Evolutionary conservation across 2,113 vertebrate genomes (phyloP), one percentile per base, ranked within the genome.

Genomic region (Sigmodon hispidus): DNA sequence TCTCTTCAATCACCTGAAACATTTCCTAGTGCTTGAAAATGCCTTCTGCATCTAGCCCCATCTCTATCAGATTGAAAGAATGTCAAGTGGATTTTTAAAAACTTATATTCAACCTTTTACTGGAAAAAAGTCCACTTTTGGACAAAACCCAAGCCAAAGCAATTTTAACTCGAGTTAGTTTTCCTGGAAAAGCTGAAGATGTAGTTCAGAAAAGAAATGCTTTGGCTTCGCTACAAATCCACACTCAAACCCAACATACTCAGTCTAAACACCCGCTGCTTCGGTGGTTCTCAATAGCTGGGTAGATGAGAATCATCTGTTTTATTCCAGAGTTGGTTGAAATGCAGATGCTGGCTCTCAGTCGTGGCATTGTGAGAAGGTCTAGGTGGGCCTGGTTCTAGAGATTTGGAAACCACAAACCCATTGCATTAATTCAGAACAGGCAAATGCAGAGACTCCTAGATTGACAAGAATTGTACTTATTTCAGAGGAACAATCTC

Each of bases 111-210:
- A 96, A 83, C 55, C 15, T 24, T 59, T 97, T 98, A 95, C 97
- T 98, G 97, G 95, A 93, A 97, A 88, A 94, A 93, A 92, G 55
- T 84, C 57, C 80, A 93, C 63, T 96, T 93, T 83, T 97, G 96
- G 95, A 93, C 55, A 87, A 86, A 96, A 61, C 93, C 93, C 92
- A 96, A 96, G 55, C 48, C 92, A 92, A 79, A 93, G 96, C 73
- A 96, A 95, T 95, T 95, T 97, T 90, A 94, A 73, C 76, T 90
- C 96, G 96, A 96, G 95, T 96, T 96, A 94, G 50, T 93, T 97
- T 98, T 98, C 96, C 94, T 93, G 96, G 96, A 97, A 97, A 97
- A 96, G 92, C 80, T 95, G 94, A 89, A 96, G 93, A 94, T 93
- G 81, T 70, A 95, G 92, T 83, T 94, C 92, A 89, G 87, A 5